Evolutionary conservation across 2,797 vertebrate species (phyloP), one percentile per base, ranked within the genome.

Genomic region (Cyclopterus lumpus): DNA sequence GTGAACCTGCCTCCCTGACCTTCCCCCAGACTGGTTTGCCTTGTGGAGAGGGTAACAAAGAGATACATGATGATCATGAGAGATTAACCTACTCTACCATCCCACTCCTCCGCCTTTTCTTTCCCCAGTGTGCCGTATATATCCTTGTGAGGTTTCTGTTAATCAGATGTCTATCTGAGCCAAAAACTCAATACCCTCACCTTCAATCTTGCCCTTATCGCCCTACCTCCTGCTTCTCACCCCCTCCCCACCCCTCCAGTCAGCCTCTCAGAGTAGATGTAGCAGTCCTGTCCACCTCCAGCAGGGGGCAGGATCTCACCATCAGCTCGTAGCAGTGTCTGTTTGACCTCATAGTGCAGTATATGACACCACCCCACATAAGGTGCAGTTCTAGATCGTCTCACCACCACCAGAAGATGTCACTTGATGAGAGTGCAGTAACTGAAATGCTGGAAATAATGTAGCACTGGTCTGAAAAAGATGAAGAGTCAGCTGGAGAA

Each of bases 181-280:
- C 75, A 74, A 73, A 83, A 59, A 55, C 38, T 59, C 46, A 58
- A 55, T 28, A 59, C 54, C 68, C 49, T 81, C 66, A 53, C 42
- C 38, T 40, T 53, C 7, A 48, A 66, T 46, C 36, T 68, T 72
- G 32, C 75, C 68, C 46, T 53, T 51, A 76, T 48, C 3, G 6
- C 72, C 74, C 71, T 62, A 76, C 80, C 67, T 66, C 72, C 75
- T n/a, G 40, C 49, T 58, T 46, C 48, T 55, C 53, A 34, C 42
- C 70, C 53, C 30, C 14, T 30, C 28, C 9, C 40, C 36, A 1
- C 70, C 42, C 48, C 63, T 71, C 72, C 76, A 82, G 70, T 76
- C 80, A 80, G 72, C 86, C 80, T 91, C 81, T 88, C 83, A 88
- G 73, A 91, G 75, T 86, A 93, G 89, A 95, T 92, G 93, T 94